Conservation (phyloP, 2,797 vertebrate genomes). For the Argya squamiceps region DNA sequence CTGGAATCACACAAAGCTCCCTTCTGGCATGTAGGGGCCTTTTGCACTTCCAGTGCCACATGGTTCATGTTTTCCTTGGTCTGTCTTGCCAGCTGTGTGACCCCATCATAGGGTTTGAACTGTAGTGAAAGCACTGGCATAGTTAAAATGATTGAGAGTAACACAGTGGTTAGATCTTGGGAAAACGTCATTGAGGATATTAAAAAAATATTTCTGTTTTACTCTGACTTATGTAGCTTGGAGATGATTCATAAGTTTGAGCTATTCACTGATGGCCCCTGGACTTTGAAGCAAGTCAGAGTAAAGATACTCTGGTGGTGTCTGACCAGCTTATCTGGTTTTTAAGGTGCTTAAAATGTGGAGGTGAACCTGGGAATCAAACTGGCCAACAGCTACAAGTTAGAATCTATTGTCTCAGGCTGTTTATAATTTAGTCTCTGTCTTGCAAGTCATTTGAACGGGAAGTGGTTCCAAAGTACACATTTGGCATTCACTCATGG, state of each 20-base stretch:
- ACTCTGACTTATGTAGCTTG: not conserved
- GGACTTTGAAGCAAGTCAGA: not conserved
- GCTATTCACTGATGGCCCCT: not conserved
- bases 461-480: not conserved
- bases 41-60: not conserved
- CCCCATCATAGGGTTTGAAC: not conserved
- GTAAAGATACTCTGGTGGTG: not conserved
- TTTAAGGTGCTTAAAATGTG: not conserved
- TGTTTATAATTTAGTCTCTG: not conserved
- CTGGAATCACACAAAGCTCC: not conserved
- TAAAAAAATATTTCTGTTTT: not conserved
- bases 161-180: not conserved
- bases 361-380: not conserved
- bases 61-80: not conserved
- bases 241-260: not conserved
- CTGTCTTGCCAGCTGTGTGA: not conserved
- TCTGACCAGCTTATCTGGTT: not conserved
- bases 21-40: not conserved
- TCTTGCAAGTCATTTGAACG: rapidly evolving
- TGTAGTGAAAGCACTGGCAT: not conserved
- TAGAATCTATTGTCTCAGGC: not conserved
- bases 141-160: not conserved
- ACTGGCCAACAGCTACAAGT: not conserved
- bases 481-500: not conserved
- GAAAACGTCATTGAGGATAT: not conserved